phyloP scores from a whole-genome alignment of 2,797 vertebrate genomes.

The Pseudochromis fuscus region DNA sequence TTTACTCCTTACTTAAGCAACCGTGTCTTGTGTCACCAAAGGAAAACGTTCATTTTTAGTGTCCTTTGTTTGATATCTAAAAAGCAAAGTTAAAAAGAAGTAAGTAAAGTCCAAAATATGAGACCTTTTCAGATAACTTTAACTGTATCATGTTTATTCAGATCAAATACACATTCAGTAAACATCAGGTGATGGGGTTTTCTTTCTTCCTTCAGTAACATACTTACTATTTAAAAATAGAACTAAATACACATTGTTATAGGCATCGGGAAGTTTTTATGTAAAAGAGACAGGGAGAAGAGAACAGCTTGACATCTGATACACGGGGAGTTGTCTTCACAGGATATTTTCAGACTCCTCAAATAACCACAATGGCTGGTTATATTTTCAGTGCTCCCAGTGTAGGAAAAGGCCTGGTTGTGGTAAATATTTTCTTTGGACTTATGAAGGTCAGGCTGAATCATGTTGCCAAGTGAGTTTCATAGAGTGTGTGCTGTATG shows the following conservation, averaged over 20 bases:
- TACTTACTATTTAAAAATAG: slow-evolving; percentile 1
- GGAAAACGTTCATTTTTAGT: neutral
- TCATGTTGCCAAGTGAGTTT: slow-evolving; percentile 36
- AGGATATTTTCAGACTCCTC: slow-evolving; percentile 69
- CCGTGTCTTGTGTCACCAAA: neutral
- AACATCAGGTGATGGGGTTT: neutral
- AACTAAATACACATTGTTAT: slow-evolving; percentile 18
- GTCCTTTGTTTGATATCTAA: neutral
- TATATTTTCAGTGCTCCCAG: slow-evolving; percentile 64
- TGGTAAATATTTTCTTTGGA: slow-evolving; percentile 68
- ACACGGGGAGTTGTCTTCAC: slow-evolving; percentile 62
- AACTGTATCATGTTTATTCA: neutral
- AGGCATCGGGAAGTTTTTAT: slow-evolving; percentile 24
- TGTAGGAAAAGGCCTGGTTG: slow-evolving; percentile 56
- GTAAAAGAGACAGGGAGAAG: slow-evolving; percentile 29
- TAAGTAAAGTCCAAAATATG: neutral
- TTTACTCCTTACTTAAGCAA: neutral
- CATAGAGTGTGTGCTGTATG: slow-evolving; percentile 24
- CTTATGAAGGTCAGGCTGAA: slow-evolving; percentile 31
- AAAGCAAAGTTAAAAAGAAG: neutral
- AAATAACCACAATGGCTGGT: slow-evolving; percentile 73
- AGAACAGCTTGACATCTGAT: slow-evolving; percentile 61
- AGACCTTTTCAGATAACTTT: neutral
- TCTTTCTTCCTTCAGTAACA: slow-evolving; percentile 1
- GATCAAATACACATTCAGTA: neutral